These are phyloP conservation scores for Phymorhynchus buccinoides DNA, from an alignment of 1,140 invertebrate species.

Conservation along the genomic window DNA sequence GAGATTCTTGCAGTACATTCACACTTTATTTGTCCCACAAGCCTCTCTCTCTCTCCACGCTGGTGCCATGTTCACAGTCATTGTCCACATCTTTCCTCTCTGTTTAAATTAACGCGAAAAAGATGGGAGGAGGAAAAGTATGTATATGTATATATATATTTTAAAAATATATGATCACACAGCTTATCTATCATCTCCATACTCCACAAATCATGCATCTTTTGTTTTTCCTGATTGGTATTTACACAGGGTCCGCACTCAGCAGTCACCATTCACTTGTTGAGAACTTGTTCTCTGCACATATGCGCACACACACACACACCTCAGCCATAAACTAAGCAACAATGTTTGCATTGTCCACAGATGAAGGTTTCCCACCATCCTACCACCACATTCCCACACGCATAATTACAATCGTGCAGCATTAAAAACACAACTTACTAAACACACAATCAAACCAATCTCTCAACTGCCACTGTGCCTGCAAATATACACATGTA, in stretches of 20 bases:
- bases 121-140: neutral
- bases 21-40: too few relatives aligned
- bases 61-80: constrained; percentile 7
- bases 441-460: neutral
- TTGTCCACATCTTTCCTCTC: neutral
- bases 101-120: neutral
- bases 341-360: neutral
- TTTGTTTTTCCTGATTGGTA: neutral
- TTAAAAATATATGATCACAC: neutral
- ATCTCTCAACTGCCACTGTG: neutral
- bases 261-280: neutral
- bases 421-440: neutral
- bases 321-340: neutral
- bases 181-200: neutral
- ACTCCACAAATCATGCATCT: neutral
- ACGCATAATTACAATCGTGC: neutral
- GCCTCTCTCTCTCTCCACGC: neutral
- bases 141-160: too few relatives aligned
- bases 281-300: neutral
- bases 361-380: neutral
- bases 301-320: neutral
- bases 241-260: neutral
- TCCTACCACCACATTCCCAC: neutral
- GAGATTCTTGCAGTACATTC: too few relatives aligned
- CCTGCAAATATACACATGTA: neutral